Percentiles rank a stretch among this genome's conserved stretches.
Evolutionary conservation across 2,113 vertebrate species (phyloP).

Genomic region (Rhegmatorhina hoffmannsi): DNA sequence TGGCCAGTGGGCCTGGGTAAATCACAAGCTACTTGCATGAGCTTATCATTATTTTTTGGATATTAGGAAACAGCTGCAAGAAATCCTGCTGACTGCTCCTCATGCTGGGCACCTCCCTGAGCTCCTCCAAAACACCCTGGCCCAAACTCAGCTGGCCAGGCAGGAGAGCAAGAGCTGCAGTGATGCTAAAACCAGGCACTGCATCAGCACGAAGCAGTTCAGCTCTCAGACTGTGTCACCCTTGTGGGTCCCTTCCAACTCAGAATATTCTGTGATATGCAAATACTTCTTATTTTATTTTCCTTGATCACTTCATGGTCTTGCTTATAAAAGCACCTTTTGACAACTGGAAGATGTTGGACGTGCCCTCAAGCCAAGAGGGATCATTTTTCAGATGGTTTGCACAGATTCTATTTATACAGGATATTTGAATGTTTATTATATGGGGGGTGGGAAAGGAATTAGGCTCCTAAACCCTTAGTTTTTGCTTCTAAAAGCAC

Average conservation of each 20-base stretch:
- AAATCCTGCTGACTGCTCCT: not conserved
- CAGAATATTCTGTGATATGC: not conserved
- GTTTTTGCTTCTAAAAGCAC: not conserved
- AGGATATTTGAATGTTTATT: not conserved
- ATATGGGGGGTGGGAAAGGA: not conserved
- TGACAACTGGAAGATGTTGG: not conserved
- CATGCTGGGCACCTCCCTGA: rapidly evolving
- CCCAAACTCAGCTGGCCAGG: not conserved
- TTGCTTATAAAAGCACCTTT: not conserved
- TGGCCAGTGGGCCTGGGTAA: conserved; percentile 33
- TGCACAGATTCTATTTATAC: not conserved
- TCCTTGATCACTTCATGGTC: not conserved
- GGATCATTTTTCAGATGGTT: not conserved
- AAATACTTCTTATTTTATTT: not conserved
- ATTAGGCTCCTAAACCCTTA: not conserved
- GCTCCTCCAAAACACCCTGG: not conserved
- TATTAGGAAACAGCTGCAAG: not conserved
- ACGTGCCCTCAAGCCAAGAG: rapidly evolving
- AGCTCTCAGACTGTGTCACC: rapidly evolving
- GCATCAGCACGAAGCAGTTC: rapidly evolving
- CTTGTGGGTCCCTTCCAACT: not conserved
- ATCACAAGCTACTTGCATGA: not conserved
- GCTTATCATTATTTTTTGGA: not conserved
- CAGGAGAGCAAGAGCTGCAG: not conserved
- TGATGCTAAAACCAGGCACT: not conserved